Evolutionary conservation across 2,888 invertebrate genomes (phyloP), one percentile per base, ranked within the genome.

Genomic region (Apamea monoglypha): DNA sequence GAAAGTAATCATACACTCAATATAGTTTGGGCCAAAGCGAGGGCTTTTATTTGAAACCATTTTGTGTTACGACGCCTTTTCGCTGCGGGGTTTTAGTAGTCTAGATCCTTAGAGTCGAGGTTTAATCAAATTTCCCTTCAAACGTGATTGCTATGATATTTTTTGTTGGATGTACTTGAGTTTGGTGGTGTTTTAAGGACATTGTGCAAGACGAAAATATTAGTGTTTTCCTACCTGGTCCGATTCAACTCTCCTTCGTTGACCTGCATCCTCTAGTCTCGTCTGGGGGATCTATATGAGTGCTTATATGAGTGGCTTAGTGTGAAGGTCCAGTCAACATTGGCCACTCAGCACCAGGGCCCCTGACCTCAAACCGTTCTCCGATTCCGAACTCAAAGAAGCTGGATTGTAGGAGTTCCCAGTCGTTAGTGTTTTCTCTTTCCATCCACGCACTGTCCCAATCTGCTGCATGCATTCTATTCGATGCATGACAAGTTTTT

Each of bases 321-420:
- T 98, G 98, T 97, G 98, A 98, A 98, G 98, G 97, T 98, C 98
- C 98, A 98, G 98, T 99, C 99, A 97, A 95, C 96, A 95, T 95
- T 93, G 91, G 93, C 93, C 93, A 94, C 95, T 92, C 92, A 95
- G 92, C 92, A 94, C 92, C 95, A 93, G 93, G 89, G 88, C 82
- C 91, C 94, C 93, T 91, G 91, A 94, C 92, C 92, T 92, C 92
- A 92, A 92, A 91, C 98, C 98, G 98, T 99, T 98, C 99, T 96
- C 98, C 98, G 97, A 95, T 97, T 97, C 98, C 97, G 98, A 98
- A 99, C 98, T 99, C 98, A 98, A 98, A 98, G 98, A 97, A 98
- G 98, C 99, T 98, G 98, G 99, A 99, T 99, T 99, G 99, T 99
- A 99, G 99, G 98, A 98, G 98, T 98, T 98, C 98, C 99, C 99